Evolutionary conservation across 23 tunicate genomes (phyloP).

Genomic region (Halocynthia roretzi): DNA sequence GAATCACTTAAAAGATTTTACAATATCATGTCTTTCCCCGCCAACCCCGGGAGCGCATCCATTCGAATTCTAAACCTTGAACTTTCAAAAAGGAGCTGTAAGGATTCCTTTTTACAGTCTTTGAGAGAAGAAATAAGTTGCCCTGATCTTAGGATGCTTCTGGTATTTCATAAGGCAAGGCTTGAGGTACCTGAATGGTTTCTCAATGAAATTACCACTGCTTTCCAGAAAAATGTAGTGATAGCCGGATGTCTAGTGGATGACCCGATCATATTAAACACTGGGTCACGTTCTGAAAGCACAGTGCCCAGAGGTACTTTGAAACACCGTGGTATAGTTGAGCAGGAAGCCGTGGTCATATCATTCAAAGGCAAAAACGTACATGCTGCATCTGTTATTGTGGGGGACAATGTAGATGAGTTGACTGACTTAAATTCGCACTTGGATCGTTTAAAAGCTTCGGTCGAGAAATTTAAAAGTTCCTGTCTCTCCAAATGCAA

Average conservation of each 20-base stretch:
- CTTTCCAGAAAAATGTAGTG: slow-evolving; percentile 2
- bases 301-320: background rate
- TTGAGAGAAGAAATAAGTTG: no score
- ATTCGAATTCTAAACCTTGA: no score
- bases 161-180: no score
- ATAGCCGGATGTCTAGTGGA: slow-evolving; percentile 5
- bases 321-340: background rate
- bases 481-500: slow-evolving; percentile 2
- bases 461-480: background rate
- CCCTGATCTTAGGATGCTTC: no score
- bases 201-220: background rate
- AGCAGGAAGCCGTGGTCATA: background rate
- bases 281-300: background rate
- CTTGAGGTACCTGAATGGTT: background rate
- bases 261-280: background rate
- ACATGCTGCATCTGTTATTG: slow-evolving; percentile 9
- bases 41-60: no score
- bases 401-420: background rate
- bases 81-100: no score
- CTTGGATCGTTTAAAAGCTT: background rate
- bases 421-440: background rate
- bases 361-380: slow-evolving; percentile 19
- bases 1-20: background rate
- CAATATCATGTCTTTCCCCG: slow-evolving; percentile 6
- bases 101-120: no score